Base-by-base conservation (phyloP, 2,888 invertebrate genomes). In the Oeneis ivallda region DNA sequence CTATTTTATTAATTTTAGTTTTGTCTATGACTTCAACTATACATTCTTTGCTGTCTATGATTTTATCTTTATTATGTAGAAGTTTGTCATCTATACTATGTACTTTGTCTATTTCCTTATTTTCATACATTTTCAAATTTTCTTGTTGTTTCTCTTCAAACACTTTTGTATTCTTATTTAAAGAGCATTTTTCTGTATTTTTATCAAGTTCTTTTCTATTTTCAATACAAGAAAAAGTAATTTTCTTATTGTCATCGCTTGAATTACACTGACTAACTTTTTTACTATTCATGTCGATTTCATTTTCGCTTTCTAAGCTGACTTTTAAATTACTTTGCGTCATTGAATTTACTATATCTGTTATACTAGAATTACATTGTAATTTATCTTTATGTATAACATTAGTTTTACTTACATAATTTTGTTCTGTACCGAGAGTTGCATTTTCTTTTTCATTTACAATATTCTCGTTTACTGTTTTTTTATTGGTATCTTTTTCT, bases 1-100 rank as follows among this genome's bases (percentile, higher is more conserved):
- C 53, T 3, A 76, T 64, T 8, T 54, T 61, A 72, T 71, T 2
- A 56, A 69, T 15, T 64, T 68, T 56, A 54, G 72, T 68, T 39
- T 50, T 63, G 15, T 49, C 34, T 52, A 32, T 53, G 41, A 3
- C 9, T 15, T 45, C n/a, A 47, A n/a, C 37, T 53, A 17, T 3
- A 47, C 56, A 26, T 41, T 50, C 19, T 32, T 7, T 37, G 13
- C 39, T 62, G 6, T 43, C n/a, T 13, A 43, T 45, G 53, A 34
- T 41, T 13, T 64, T 17, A n/a, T 50, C 52, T 37, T n/a, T 7
- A 43, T 32, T 45, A 54, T 34, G 15, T 32, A 11, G 47, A 17
- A 39, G n/a, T 19, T 37, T 47, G 37, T 19, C 50, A 43, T 43
- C 11, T 41, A 13, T 26, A 10, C 17, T 15, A 2, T 56, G 19